These are phyloP conservation scores for Lucinisca nassula DNA, from an alignment of 2,888 invertebrate genomes.

Conservation along the genomic window DNA sequence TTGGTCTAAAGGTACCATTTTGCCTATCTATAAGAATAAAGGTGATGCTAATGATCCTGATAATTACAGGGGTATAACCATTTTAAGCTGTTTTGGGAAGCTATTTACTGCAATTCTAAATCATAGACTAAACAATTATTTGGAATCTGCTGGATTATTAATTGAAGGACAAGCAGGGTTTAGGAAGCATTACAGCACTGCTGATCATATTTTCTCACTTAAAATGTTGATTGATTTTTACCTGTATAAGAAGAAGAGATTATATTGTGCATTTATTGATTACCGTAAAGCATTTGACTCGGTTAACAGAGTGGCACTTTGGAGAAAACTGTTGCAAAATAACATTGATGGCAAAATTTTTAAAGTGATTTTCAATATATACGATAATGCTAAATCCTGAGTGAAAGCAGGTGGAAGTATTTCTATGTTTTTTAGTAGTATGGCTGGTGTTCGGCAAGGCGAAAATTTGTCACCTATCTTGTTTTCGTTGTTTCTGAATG, in stretches of 20 bases:
- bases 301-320: not conserved
- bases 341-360: not conserved
- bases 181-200: not conserved
- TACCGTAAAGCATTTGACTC: not conserved
- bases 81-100: conserved; percentile 4
- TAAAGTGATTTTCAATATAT: conserved; percentile 1
- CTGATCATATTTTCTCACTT: not conserved
- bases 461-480: conserved; percentile 1
- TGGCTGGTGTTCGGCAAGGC: not conserved
- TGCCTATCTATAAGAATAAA: conserved; percentile 1
- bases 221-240: not conserved
- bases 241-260: not conserved
- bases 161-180: not conserved
- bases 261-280: not conserved
- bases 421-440: not conserved
- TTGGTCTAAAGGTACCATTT: conserved; percentile 7
- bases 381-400: conserved; percentile 5
- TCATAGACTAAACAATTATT: not conserved
- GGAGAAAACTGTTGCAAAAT: not conserved
- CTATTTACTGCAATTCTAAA: not conserved
- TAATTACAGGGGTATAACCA: not conserved
- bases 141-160: not conserved
- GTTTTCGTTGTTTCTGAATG: not conserved
- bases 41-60: not conserved
- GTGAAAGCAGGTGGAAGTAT: not conserved